Conservation (phyloP, 2,113 vertebrate genomes). For the Microcebus lehilahytsara region DNA sequence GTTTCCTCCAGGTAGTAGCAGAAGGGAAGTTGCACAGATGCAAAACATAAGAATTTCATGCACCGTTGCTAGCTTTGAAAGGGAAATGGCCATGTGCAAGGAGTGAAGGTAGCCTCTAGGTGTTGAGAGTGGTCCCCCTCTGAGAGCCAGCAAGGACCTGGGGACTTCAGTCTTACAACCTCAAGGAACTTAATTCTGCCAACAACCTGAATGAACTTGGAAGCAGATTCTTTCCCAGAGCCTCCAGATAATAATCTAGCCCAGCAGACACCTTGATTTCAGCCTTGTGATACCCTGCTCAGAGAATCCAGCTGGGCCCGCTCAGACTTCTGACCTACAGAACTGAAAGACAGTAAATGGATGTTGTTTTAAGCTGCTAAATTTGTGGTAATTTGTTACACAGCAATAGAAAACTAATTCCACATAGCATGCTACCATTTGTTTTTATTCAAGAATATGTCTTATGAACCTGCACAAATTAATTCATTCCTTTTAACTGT, state of each 20-base stretch:
- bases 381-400: neutral
- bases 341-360: neutral
- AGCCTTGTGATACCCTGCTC: neutral
- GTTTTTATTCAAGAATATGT: conserved; percentile 12
- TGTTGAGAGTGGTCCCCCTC: neutral
- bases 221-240: neutral
- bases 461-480: neutral
- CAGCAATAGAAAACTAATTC: neutral
- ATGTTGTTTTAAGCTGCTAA: neutral
- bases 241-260: neutral
- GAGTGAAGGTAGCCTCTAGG: neutral
- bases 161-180: neutral
- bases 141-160: neutral
- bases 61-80: neutral
- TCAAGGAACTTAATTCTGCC: neutral
- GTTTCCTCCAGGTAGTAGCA: conserved; percentile 2
- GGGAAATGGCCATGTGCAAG: neutral
- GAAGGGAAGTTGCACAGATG: conserved; percentile 3
- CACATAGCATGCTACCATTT: neutral
- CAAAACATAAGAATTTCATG: neutral
- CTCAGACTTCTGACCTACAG: neutral
- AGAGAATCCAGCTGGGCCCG: neutral
- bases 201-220: neutral
- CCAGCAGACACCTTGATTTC: neutral
- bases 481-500: neutral